phyloP scores from a whole-genome alignment of 2,113 vertebrate genomes.

The Phoenicopterus ruber region DNA sequence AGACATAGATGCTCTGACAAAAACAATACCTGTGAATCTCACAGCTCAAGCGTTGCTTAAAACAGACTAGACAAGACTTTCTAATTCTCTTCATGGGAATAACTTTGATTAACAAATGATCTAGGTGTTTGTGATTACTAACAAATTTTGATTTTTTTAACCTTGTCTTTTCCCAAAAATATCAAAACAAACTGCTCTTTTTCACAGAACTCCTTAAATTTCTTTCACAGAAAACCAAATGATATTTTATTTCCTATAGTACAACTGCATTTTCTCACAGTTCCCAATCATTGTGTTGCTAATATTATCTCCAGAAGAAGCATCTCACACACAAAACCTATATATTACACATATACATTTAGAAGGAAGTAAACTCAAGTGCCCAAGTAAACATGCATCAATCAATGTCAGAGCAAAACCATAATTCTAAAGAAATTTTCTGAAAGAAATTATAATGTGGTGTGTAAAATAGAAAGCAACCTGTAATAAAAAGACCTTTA shows the following conservation, averaged over 20 bases:
- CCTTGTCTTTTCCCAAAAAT: background rate
- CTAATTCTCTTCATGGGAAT: background rate
- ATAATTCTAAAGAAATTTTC: slow-evolving; percentile 29
- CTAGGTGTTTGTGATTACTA: background rate
- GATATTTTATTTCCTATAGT: background rate
- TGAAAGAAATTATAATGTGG: slow-evolving; percentile 5
- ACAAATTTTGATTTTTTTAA: slow-evolving; percentile 10
- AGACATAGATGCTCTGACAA: background rate
- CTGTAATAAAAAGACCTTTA: slow-evolving; percentile 55
- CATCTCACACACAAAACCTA: background rate
- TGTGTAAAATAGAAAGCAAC: slow-evolving; percentile 37
- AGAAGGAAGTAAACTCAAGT: background rate
- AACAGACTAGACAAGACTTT: slow-evolving; percentile 7
- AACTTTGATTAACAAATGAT: background rate
- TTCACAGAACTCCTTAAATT: background rate
- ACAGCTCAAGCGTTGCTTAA: slow-evolving; percentile 20
- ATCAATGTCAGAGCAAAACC: background rate
- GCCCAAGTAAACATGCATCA: background rate
- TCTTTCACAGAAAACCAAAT: background rate
- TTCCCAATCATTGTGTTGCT: background rate
- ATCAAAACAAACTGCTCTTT: slow-evolving; percentile 40
- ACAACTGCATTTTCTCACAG: slow-evolving; percentile 13
- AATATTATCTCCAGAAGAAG: slow-evolving; percentile 11
- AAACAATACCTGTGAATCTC: background rate
- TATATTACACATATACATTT: background rate